Evolutionary conservation across 2,888 invertebrate genomes (phyloP), one percentile per base, ranked within the genome.

Genomic region (Dryococelus australis): DNA sequence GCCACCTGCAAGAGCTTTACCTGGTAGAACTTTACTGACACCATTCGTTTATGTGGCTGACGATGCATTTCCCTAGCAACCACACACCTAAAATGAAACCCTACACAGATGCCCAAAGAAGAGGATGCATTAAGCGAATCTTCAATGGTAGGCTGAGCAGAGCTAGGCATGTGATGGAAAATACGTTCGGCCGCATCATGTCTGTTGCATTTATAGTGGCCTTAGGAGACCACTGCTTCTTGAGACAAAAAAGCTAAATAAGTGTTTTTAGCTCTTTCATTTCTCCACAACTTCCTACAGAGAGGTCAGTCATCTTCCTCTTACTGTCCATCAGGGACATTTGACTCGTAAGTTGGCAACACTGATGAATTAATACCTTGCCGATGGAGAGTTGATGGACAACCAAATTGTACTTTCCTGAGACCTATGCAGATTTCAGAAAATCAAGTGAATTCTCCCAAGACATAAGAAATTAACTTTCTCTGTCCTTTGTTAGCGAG

Each of bases 11-110:
- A 83, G 83, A 35, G 12, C 27, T 35, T 43, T 83, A 10, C 83
- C 83, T 83, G 8, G 83, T 12, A 5, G 83, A 83, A 83, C 4
- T 8, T 13, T 5, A 35, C 28, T 2, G 24, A 83, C 83, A 83
- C 83, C 83, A 12, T 83, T 83, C n/a, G 27, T 26, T 83, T 83
- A 4, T 83, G 83, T 83, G 83, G 83, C 83, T 1, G 83, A 83
- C 43, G 83, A 83, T 83, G 83, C 83, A n/a, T 83, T 83, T n/a
- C 65, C 65, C 16, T 65, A 9, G n/a, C 65, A 24, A 8, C 65
- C 65, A 65, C 65, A 65, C 24, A 47, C 16, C 35, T 35, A 35
- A 35, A 3, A 65, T 65, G 65, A 65, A 65, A 65, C 65, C 65
- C 65, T 65, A 65, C 16, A 8, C 24, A 65, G 1, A 20, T 65